Evolutionary conservation across 1,140 invertebrate genomes (phyloP), one percentile per base, ranked within the genome.

Genomic region (Lerema accius): DNA sequence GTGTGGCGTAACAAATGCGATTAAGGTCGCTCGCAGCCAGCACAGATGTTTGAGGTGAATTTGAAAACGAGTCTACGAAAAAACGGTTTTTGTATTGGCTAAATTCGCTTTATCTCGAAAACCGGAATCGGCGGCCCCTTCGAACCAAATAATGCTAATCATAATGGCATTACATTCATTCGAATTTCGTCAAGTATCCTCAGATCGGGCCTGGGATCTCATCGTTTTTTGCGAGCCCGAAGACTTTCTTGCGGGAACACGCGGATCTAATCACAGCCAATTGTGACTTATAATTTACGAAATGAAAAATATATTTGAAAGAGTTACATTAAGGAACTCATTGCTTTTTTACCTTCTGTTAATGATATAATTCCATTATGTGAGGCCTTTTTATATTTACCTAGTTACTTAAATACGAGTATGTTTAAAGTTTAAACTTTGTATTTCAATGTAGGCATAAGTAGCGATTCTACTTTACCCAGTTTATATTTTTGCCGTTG

Each of bases 131-230:
- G 69, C 75, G 74, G 75, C 75, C 82, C 84, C 81, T 82, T 64
- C 67, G 63, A 69, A 68, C 66, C 67, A 78, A 79, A 84, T 90
- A 86, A 85, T 83, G 82, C 86, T 90, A 89, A 90, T 90, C 82
- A 81, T 90, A 89, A 89, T 89, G 76, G 80, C 78, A 89, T 86
- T 90, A 89, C 83, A 87, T 86, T 88, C 82, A 85, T 86, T 86
- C 80, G 82, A 77, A 86, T 84, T 86, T 84, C 73, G 73, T 85
- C 76, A 84, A 86, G 84, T 84, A 82, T 89, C 77, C 43, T 71
- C 65, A 61, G 76, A 78, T 76, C 70, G 71, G 65, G 69, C 63
- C 62, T 58, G 77, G 67, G 72, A 76, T 81, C 78, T 67, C 69
- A 65, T 79, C 77, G 72, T 79, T 85, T 83, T 86, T 77, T 79